These are phyloP conservation scores for Nylanderia fulva DNA, from an alignment of 1,140 invertebrate genomes.

Conservation along the genomic window DNA sequence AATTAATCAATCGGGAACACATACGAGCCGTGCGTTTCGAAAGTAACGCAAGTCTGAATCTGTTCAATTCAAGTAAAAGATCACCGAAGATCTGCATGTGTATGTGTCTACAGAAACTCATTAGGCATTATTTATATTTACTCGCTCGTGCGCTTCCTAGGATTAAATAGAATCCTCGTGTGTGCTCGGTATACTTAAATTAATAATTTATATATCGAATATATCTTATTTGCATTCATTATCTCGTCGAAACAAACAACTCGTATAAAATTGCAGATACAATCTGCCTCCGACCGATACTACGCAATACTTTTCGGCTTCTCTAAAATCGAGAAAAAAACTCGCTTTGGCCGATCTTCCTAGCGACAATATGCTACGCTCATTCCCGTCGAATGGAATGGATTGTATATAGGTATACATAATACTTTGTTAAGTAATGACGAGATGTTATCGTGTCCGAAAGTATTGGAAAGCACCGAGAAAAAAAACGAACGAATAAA, in stretches of 20 bases:
- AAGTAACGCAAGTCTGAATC: conserved; percentile 14
- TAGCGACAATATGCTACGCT: conserved; percentile 17
- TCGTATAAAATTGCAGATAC: conserved; percentile 25
- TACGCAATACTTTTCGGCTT: conserved; percentile 30
- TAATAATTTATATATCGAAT: neutral
- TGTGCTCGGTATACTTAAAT: neutral
- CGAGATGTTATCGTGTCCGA: conserved; percentile 22
- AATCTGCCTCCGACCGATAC: conserved; percentile 22
- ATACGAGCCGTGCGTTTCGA: conserved; percentile 19
- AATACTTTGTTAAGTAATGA: conserved; percentile 64
- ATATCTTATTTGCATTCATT: neutral
- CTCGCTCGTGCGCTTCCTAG: neutral
- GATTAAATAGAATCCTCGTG: conserved; percentile 9
- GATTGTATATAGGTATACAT: conserved; percentile 48
- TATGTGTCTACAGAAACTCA: neutral
- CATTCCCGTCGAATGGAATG: conserved; percentile 67
- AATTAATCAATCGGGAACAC: conserved; percentile 14
- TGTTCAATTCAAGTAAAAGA: neutral
- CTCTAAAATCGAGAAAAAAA: neutral
- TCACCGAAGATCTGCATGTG: neutral
- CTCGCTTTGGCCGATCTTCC: neutral
- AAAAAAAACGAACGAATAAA: conserved; percentile 67
- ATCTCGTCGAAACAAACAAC: conserved; percentile 15
- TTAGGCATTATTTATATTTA: conserved; percentile 2
- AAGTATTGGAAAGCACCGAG: conserved; percentile 55